These are phyloP conservation scores for Argya squamiceps DNA, from an alignment of 2,797 vertebrate species.

Conservation along the genomic window DNA sequence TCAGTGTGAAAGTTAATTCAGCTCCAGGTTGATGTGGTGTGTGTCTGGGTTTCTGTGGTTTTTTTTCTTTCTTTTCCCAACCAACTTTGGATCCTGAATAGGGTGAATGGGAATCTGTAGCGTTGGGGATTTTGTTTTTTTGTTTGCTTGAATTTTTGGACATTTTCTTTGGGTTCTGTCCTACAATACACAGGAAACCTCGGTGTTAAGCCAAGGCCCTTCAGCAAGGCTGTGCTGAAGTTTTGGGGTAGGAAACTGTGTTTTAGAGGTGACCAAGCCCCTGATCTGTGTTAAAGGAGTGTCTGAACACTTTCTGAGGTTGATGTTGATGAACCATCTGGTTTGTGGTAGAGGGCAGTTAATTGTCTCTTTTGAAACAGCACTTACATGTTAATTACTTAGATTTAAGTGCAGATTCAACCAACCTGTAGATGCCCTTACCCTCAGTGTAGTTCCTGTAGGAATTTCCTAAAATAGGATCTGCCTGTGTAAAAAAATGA, in stretches of 20 bases:
- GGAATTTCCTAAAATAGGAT: not conserved
- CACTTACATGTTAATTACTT: not conserved
- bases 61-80: not conserved
- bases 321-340: not conserved
- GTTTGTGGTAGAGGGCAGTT: not conserved
- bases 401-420: not conserved
- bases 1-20: not conserved
- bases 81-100: not conserved
- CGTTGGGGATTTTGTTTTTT: not conserved
- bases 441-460: not conserved
- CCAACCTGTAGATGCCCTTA: not conserved
- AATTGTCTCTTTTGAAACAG: not conserved
- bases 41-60: not conserved
- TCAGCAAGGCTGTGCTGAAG: not conserved
- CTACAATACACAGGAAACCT: not conserved
- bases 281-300: not conserved
- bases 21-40: not conserved
- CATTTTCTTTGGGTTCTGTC: not conserved
- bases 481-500: not conserved
- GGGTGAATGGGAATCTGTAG: not conserved
- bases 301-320: not conserved
- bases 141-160: not conserved
- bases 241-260: not conserved
- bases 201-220: not conserved
- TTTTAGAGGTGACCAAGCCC: not conserved